phyloP scores from a whole-genome alignment of 2,888 invertebrate genomes.

The Torymus auratus region DNA sequence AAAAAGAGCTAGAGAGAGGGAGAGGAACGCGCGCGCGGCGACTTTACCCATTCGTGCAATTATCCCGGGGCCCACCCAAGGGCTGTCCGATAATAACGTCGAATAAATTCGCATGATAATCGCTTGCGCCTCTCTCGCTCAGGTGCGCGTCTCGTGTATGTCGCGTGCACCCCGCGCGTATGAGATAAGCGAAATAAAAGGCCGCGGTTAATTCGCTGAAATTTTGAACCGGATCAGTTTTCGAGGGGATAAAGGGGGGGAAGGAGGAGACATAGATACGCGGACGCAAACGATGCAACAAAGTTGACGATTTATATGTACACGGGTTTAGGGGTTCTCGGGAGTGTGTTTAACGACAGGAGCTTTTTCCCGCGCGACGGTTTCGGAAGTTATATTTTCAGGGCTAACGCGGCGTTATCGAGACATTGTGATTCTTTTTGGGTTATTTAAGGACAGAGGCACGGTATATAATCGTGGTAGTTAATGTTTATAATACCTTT shows the following conservation, averaged over 20 bases:
- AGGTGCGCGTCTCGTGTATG: too few relatives aligned
- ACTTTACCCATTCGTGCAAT: constrained; percentile 36
- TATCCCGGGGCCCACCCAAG: constrained; percentile 51
- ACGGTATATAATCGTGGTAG: too few relatives aligned
- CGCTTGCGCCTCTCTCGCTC: not conserved
- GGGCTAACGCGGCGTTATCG: too few relatives aligned
- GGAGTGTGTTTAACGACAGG: not conserved
- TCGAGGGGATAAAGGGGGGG: not conserved
- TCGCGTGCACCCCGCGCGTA: not conserved
- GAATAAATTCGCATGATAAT: constrained; percentile 54
- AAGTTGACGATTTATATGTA: constrained; percentile 13
- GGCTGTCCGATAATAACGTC: constrained; percentile 39
- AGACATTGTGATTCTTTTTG: too few relatives aligned
- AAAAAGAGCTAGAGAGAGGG: not conserved
- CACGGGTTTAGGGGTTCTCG: not conserved
- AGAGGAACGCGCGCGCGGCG: not conserved
- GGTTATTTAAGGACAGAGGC: too few relatives aligned
- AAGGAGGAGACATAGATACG: not conserved
- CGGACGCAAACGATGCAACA: constrained; percentile 37
- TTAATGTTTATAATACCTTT: too few relatives aligned
- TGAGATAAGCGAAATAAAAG: constrained; percentile 25
- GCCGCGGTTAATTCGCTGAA: constrained; percentile 42
- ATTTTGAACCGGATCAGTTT: constrained; percentile 30
- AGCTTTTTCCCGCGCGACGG: too few relatives aligned
- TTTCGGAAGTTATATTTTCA: too few relatives aligned